Base-by-base conservation (phyloP, 2,797 vertebrate genomes). In the Nannoperca australis region DNA sequence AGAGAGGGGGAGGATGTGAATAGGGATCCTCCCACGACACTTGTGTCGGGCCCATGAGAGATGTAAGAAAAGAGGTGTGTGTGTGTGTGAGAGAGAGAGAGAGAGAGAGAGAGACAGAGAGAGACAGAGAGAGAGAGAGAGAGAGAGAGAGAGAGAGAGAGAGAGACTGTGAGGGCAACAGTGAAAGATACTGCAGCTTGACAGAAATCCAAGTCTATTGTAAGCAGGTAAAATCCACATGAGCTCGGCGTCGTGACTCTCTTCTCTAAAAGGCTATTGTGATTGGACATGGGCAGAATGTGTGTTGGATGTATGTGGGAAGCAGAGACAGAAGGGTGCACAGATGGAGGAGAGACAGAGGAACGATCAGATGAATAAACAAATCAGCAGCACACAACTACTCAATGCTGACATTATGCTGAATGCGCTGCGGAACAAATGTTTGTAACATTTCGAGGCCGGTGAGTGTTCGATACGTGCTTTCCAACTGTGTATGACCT, bases 231-330 rank as follows among this genome's bases (percentile, higher is more conserved):
- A 81, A 59, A 73, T 75, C 70, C 84, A 77, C 85, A 73, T 14
- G 47, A 34, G 5, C 70, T 12, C 4, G 12, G 73, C 53, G 11
- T 91, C 85, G 86, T 92, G 91, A 91, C 87, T 88, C 62, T 72
- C 64, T 79, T 65, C 66, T 86, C 82, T 75, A 42, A 70, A 66
- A 78, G 56, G 60, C 76, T 51, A 36, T 63, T 85, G 84, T 84
- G 84, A 83, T 76, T 61, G 75, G 70, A 86, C 53, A 4, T 4
- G 11, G 51, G 71, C 88, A 89, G 89, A 91, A 84, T 82, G 88
- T 88, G 90, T 88, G 91, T 89, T 91, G 92, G 86, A 86, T 79
- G 81, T 65, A 86, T 81, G 89, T 91, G 89, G 89, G 88, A 88
- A 86, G 89, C 55, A 17, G 86, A 91, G 86, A 89, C 88, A 93